Percentiles rank a stretch among this genome's conserved stretches.
phyloP scores from a whole-genome alignment of 2,797 vertebrate species.

The Anas bernieri region DNA sequence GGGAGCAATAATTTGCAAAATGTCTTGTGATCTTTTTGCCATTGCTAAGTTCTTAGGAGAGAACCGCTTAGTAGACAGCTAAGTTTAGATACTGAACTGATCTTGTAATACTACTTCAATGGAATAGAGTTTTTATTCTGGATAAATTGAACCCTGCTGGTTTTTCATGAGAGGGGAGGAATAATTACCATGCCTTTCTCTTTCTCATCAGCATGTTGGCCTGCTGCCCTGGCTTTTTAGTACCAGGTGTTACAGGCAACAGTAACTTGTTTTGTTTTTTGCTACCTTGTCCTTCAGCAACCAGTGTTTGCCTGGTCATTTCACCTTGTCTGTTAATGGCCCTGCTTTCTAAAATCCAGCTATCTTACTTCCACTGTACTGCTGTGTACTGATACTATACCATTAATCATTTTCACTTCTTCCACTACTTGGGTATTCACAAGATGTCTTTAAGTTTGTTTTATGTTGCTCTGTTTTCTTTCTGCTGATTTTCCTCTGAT shows the following conservation, averaged over 20 bases:
- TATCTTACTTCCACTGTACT: not conserved
- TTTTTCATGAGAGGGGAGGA: constrained; percentile 21
- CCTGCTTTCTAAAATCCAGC: not conserved
- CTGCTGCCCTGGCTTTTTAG: constrained; percentile 16
- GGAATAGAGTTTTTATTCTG: not conserved
- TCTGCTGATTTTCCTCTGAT: not conserved
- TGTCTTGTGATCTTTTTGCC: not conserved
- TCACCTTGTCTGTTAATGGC: constrained; percentile 9
- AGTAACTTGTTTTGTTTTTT: not conserved
- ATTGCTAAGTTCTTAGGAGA: not conserved
- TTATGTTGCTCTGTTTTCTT: not conserved
- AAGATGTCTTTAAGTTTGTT: not conserved
- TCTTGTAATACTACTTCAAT: not conserved
- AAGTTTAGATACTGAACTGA: not conserved
- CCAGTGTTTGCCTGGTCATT: not conserved
- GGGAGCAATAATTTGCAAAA: not conserved
- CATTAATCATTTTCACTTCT: constrained; percentile 43
- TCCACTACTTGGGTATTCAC: constrained; percentile 12
- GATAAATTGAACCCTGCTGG: constrained; percentile 3
- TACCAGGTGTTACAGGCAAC: not conserved
- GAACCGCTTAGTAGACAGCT: not conserved
- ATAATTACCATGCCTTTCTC: not conserved
- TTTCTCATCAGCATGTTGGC: constrained; percentile 35
- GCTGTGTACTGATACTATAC: not conserved
- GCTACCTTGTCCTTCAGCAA: constrained; percentile 16